These are phyloP conservation scores for Orgyia antiqua DNA, from an alignment of 2,888 invertebrate genomes.

Conservation along the genomic window DNA sequence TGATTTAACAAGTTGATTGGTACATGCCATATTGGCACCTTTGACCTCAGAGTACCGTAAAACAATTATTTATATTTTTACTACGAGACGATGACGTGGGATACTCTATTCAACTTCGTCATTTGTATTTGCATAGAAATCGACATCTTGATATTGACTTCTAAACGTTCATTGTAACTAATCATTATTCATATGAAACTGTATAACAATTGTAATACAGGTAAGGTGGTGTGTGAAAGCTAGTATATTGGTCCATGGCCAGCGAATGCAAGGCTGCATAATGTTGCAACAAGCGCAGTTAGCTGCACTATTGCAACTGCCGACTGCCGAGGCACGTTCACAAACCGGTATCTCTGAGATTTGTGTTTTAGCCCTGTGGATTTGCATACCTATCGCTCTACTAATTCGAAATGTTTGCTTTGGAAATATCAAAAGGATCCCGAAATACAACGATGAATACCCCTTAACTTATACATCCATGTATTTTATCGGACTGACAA, in stretches of 20 bases:
- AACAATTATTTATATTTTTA: conserved; percentile 1
- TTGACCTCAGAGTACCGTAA: neutral
- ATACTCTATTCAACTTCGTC: neutral
- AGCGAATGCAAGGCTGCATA: conserved; percentile 71
- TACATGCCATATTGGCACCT: too few relatives aligned
- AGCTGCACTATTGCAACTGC: conserved; percentile 53
- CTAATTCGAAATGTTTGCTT: conserved; percentile 25
- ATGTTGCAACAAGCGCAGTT: conserved; percentile 66
- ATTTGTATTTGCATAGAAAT: conserved; percentile 10
- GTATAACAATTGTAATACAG: conserved; percentile 18
- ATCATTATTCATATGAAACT: conserved; percentile 19
- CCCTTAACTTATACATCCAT: too few relatives aligned
- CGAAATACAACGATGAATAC: too few relatives aligned
- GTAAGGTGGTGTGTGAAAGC: conserved; percentile 56
- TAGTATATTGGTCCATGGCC: conserved; percentile 72
- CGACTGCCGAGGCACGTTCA: conserved; percentile 33
- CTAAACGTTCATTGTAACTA: conserved; percentile 15
- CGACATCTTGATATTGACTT: conserved; percentile 17
- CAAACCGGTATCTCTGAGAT: conserved; percentile 39
- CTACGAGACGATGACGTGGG: neutral
- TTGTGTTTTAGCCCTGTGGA: conserved; percentile 27
- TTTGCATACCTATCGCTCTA: conserved; percentile 37
- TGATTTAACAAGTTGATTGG: too few relatives aligned
- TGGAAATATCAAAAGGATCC: too few relatives aligned
- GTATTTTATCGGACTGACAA: too few relatives aligned